Evolutionary conservation across 2,888 invertebrate genomes (phyloP).

Genomic region (Lasius platythorax): DNA sequence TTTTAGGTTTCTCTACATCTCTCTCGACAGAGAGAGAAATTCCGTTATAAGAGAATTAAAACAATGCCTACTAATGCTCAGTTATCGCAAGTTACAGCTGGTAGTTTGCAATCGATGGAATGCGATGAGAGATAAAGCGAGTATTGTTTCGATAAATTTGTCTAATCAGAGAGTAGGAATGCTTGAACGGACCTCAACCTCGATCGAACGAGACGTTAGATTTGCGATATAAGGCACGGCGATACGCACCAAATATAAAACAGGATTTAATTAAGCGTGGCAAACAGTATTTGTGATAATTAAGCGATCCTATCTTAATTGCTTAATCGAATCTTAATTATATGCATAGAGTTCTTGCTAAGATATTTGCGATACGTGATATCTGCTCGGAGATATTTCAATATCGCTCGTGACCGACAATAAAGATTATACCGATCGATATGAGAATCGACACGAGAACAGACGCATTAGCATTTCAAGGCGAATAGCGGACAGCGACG

Average conservation of each 20-base stretch:
- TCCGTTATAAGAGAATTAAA: slow-evolving; percentile 1
- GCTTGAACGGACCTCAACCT: slow-evolving; percentile 5
- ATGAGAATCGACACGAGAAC: slow-evolving; percentile 69
- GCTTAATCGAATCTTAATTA: slow-evolving; percentile 74
- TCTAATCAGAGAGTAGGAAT: slow-evolving; percentile 45
- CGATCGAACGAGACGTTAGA: slow-evolving; percentile 22
- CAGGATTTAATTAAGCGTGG: slow-evolving; percentile 68
- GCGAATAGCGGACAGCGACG: slow-evolving; percentile 60
- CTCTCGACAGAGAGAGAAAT: neutral
- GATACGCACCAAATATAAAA: slow-evolving; percentile 52
- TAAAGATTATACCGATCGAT: slow-evolving; percentile 73
- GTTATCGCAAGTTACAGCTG: neutral
- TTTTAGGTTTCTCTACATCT: neutral
- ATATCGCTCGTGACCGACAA: slow-evolving; percentile 69
- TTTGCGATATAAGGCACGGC: slow-evolving; percentile 15
- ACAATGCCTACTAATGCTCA: neutral
- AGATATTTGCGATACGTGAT: slow-evolving; percentile 66
- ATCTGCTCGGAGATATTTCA: slow-evolving; percentile 68
- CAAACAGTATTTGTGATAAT: slow-evolving; percentile 58
- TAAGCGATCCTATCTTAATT: slow-evolving; percentile 75
- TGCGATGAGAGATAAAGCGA: slow-evolving; percentile 25
- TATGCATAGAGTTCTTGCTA: slow-evolving; percentile 65
- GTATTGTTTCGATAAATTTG: slow-evolving; percentile 53
- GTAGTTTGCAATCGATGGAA: slow-evolving; percentile 25
- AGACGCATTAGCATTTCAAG: slow-evolving; percentile 73